Conservation (phyloP, 37 sponge, comb jelly and placozoan genomes). For the Diacarnus erythraeanus region DNA sequence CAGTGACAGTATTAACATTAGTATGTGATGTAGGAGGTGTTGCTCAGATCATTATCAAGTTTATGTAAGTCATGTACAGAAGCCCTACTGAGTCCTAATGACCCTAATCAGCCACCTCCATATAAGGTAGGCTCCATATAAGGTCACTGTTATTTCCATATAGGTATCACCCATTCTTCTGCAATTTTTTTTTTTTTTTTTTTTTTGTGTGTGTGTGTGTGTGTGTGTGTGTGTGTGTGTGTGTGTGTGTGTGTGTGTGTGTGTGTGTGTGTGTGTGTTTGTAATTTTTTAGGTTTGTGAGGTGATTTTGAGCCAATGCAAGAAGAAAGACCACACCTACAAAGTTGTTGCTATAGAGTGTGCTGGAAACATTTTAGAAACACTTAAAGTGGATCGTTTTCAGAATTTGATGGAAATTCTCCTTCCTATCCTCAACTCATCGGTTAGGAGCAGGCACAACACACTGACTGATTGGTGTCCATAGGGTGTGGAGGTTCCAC, state of each 20-base stretch:
- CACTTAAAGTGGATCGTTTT: slow-evolving; percentile 36
- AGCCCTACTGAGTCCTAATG: slow-evolving; percentile 1
- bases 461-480: too few relatives aligned
- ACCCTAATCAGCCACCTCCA: slow-evolving; percentile 5
- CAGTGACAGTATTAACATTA: too few relatives aligned
- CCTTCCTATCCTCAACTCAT: slow-evolving; percentile 7
- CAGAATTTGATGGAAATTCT: slow-evolving; percentile 24
- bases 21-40: slow-evolving; percentile 26
- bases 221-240: background rate
- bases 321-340: slow-evolving; percentile 29
- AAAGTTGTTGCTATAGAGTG: slow-evolving; percentile 44
- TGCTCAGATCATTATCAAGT: slow-evolving; percentile 35
- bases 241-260: background rate
- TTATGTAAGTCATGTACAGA: slow-evolving; percentile 39
- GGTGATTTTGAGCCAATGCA: slow-evolving; percentile 50
- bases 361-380: slow-evolving; percentile 32
- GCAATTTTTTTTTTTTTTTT: background rate
- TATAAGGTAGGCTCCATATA: slow-evolving; percentile 24
- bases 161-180: background rate
- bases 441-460: too few relatives aligned
- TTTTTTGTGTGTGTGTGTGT: background rate
- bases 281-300: slow-evolving; percentile 35
- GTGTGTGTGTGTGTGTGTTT: background rate
- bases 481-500: too few relatives aligned
- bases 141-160: too few relatives aligned